Evolutionary conservation across 2,888 invertebrate species (phyloP), one percentile per base, ranked within the genome.

Genomic region (Leptothorax acervorum): DNA sequence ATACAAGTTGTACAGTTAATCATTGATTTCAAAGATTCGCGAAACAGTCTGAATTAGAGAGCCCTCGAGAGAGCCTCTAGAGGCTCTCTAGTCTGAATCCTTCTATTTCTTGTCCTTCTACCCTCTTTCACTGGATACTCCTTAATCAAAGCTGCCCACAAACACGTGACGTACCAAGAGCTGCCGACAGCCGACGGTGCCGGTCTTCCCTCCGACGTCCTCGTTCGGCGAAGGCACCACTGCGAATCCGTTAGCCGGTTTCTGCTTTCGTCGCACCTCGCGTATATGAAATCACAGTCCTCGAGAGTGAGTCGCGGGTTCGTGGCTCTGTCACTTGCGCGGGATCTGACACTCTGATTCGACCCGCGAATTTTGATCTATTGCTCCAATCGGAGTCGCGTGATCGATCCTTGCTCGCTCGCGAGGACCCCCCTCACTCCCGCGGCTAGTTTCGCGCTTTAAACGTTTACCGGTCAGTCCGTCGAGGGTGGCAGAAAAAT

Each of bases 151-250:
- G 18, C 15, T 18, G 9, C 4, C 1, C 35, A n/a, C 48, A 39
- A 28, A 53, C 55, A 73, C 65, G 71, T 71, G 68, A 87, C 90
- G 5, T 85, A 90, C 90, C 90, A 90, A 90, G 85, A 89, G 81
- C 86, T 86, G 90, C 93, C 94, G 94, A 91, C 94, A 94, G 93
- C 92, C 93, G 93, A 91, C 92, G 91, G 82, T 85, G 82, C 73
- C 63, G 75, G 71, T 68, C 79, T 84, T 74, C 79, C 79, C 82
- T 74, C 81, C 73, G 65, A 70, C 23, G 55, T 66, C 76, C 60
- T 51, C 62, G 51, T 65, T 63, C 78, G 42, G 12, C 31, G 39
- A 18, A 76, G 51, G 66, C 85, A 82, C 76, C 84, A 83, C 88
- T 85, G 57, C 65, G 85, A 89, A 89, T 89, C 89, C 89, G 76